Conservation (phyloP, 2,888 invertebrate species). For the Plagodis pulveraria region DNA sequence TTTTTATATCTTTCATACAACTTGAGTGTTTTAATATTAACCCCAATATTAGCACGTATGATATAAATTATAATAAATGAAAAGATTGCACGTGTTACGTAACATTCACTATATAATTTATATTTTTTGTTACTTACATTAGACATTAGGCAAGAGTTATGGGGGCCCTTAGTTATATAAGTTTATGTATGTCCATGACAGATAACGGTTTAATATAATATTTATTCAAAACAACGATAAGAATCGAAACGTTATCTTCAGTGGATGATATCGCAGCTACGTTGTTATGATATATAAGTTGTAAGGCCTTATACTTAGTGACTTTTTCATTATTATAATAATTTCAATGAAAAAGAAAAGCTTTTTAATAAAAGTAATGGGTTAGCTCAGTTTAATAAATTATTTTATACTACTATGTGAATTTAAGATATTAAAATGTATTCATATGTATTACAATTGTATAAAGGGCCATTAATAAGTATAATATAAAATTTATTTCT, state of each 20-base stretch:
- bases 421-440: too few relatives aligned
- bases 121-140: slow-evolving; percentile 81
- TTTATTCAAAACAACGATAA: slow-evolving; percentile 33
- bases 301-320: slow-evolving; percentile 26
- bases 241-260: slow-evolving; percentile 28
- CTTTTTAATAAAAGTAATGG: too few relatives aligned
- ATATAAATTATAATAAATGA: slow-evolving; percentile 63
- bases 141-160: slow-evolving; percentile 67
- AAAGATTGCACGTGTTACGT: slow-evolving; percentile 79
- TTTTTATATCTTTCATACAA: slow-evolving; percentile 44
- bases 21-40: slow-evolving; percentile 46
- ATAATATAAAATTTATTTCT: slow-evolving; percentile 51
- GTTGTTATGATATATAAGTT: too few relatives aligned
- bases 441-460: slow-evolving; percentile 5
- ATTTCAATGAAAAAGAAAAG: too few relatives aligned
- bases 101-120: slow-evolving; percentile 79
- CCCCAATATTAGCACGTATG: slow-evolving; percentile 64
- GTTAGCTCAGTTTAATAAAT: too few relatives aligned
- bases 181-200: slow-evolving; percentile 39
- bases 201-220: slow-evolving; percentile 11
- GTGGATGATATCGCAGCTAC: slow-evolving; percentile 51
- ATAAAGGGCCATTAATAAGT: slow-evolving; percentile 18
- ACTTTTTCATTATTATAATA: background rate
- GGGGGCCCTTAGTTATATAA: slow-evolving; percentile 56
- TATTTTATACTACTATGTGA: too few relatives aligned